These are phyloP conservation scores for Phalanger gymnotis DNA, from an alignment of 2,797 vertebrate species.

Conservation along the genomic window DNA sequence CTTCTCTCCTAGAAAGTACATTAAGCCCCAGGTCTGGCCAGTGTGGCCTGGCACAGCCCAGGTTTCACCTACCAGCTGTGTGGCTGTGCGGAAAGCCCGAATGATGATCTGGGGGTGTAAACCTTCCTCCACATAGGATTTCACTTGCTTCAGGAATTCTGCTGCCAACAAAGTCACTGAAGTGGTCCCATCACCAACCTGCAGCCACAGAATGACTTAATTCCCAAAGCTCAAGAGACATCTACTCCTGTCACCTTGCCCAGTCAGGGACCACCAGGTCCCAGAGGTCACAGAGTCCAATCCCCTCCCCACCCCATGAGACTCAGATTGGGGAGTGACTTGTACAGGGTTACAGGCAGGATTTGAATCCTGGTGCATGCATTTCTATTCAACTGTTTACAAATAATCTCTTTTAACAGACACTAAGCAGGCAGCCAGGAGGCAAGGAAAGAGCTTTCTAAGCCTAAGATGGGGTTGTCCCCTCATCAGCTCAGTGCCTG, in stretches of 20 bases:
- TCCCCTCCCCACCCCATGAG: neutral
- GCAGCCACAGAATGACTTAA: neutral
- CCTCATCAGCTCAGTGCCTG: neutral
- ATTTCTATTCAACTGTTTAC: neutral
- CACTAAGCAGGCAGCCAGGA: neutral
- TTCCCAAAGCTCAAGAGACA: neutral
- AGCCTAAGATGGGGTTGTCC: no score
- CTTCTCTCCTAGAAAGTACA: neutral
- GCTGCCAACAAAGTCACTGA: slow-evolving; percentile 96
- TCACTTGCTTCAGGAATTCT: slow-evolving; percentile 97
- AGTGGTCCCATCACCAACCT: slow-evolving; percentile 98
- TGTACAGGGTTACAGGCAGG: neutral
- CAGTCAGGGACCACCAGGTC: neutral
- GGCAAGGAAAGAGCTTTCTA: neutral
- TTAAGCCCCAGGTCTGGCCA: neutral
- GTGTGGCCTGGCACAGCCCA: neutral
- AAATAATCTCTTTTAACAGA: neutral
- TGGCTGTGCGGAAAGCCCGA: slow-evolving; percentile 94
- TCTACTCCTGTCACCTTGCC: neutral
- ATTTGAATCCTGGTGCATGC: neutral
- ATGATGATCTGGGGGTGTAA: slow-evolving; percentile 99
- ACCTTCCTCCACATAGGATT: slow-evolving; percentile 95
- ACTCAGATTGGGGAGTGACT: neutral
- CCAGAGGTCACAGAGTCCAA: neutral
- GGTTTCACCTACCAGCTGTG: slow-evolving; percentile 86